Percentiles rank a stretch among this genome's conserved stretches.
These are phyloP conservation scores for Syrrhaptes paradoxus DNA, from an alignment of 2,113 vertebrate genomes.

Conservation along the genomic window DNA sequence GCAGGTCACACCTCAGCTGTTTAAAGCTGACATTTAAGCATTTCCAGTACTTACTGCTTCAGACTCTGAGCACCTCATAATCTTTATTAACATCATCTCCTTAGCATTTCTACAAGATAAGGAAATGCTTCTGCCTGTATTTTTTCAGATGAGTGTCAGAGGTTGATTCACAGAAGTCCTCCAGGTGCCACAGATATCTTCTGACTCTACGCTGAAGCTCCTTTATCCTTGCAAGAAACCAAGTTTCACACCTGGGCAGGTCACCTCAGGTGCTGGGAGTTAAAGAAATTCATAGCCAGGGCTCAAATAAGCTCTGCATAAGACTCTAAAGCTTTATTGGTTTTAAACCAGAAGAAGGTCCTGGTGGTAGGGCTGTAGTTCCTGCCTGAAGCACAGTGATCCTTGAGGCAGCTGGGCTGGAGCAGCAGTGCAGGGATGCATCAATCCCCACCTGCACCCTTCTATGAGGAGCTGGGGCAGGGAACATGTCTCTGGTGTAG, in stretches of 20 bases:
- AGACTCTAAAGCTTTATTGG: neutral
- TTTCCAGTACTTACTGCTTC: neutral
- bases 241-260: neutral
- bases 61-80: neutral
- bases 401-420: neutral
- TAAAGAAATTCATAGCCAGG: neutral
- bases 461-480: rapidly evolving
- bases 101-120: neutral
- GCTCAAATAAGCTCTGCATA: neutral
- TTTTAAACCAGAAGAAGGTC: neutral
- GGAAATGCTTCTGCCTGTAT: neutral
- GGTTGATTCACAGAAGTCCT: neutral
- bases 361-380: neutral
- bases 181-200: neutral
- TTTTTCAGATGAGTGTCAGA: neutral
- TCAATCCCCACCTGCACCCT: rapidly evolving
- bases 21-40: neutral
- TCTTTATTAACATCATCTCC: neutral
- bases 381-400: rapidly evolving
- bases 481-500: rapidly evolving
- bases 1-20: neutral
- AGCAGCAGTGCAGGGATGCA: rapidly evolving
- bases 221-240: neutral
- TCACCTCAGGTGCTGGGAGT: neutral
- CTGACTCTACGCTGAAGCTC: neutral